Evolutionary conservation across 2,113 vertebrate genomes (phyloP), one percentile per base, ranked within the genome.

Genomic region (Hydrolagus affinis): DNA sequence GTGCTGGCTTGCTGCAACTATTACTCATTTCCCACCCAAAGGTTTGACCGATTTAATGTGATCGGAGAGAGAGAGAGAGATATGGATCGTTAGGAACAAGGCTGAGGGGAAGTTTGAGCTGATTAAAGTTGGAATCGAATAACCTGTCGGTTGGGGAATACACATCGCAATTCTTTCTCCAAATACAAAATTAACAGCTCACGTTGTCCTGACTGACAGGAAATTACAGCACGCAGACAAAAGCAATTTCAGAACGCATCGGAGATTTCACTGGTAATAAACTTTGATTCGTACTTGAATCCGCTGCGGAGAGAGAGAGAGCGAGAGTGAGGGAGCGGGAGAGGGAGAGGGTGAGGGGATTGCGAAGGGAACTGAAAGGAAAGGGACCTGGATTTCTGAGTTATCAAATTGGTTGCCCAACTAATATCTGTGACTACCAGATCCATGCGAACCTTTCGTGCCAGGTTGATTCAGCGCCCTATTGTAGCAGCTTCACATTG

Each of bases 171-270:
- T 77, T 59, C n/a, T 59, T 60, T 60, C 56, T 77, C 17, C 3
- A 1, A 60, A 77, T n/a, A 23, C 11, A 15, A 23, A 10, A 60
- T 77, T 77, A 60, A 57, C 57, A 77, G 25, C 21, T n/a, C 60
- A n/a, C 57, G 57, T 60, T 77, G 57, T 60, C 19, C 44, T 66
- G n/a, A n/a, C n/a, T n/a, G n/a, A n/a, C n/a, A n/a, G n/a, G n/a
- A 83, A 83, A 32, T 66, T 66, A 25, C 25, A 30, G 77, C 6
- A 9, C 8, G 10, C 4, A 83, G 12, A 66, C 59, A 78, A 30
- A n/a, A 30, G 77, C 14, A 83, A 83, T 83, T 64, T 83, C 17
- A 64, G 66, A 83, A 60, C n/a, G 56, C 57, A 25, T 83, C 30
- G 14, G 25, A 66, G 60, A 30, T 83, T 64, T 83, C 32, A 62